Evolutionary conservation across 2,888 invertebrate genomes (phyloP).

Genomic region (Mystacides longicornis): DNA sequence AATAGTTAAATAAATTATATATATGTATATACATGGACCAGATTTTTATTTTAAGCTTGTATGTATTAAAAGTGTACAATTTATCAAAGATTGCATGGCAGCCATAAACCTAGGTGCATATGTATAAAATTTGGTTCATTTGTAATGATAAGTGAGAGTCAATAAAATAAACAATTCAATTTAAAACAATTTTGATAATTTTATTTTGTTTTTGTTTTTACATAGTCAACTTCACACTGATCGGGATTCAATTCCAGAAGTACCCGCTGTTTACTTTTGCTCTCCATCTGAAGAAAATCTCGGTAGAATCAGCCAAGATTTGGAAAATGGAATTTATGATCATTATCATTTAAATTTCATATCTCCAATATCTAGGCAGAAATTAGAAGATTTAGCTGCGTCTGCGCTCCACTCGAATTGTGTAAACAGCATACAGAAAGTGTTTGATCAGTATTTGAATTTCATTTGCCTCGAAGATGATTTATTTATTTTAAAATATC

Average conservation of each 20-base stretch:
- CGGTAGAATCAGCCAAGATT: slow-evolving; percentile 84
- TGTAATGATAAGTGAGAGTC: too few species aligned
- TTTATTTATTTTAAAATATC: slow-evolving; percentile 88
- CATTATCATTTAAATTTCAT: slow-evolving; percentile 95
- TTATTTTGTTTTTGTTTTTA: neutral
- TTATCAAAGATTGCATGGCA: too few species aligned
- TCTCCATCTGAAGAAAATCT: slow-evolving; percentile 94
- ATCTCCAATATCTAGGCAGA: slow-evolving; percentile 86
- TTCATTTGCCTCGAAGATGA: slow-evolving; percentile 98
- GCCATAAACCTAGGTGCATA: too few species aligned
- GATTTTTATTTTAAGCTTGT: too few species aligned
- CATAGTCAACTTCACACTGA: slow-evolving; percentile 79
- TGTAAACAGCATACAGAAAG: slow-evolving; percentile 88
- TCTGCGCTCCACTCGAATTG: slow-evolving; percentile 86
- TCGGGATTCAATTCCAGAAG: slow-evolving; percentile 92
- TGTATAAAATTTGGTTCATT: too few species aligned
- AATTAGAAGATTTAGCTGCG: slow-evolving; percentile 90
- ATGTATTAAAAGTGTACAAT: too few species aligned
- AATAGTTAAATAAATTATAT: too few species aligned
- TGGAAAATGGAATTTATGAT: slow-evolving; percentile 85
- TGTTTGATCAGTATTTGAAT: slow-evolving; percentile 97
- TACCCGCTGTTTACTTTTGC: slow-evolving; percentile 97
- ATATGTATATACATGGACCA: too few species aligned
- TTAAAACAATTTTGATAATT: neutral
- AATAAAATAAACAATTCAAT: neutral